A percentile compares a stretch with the other conserved stretches of the same genome.
These are phyloP conservation scores for Channa striata DNA, from an alignment of 2,797 vertebrate species.

Conservation along the genomic window DNA sequence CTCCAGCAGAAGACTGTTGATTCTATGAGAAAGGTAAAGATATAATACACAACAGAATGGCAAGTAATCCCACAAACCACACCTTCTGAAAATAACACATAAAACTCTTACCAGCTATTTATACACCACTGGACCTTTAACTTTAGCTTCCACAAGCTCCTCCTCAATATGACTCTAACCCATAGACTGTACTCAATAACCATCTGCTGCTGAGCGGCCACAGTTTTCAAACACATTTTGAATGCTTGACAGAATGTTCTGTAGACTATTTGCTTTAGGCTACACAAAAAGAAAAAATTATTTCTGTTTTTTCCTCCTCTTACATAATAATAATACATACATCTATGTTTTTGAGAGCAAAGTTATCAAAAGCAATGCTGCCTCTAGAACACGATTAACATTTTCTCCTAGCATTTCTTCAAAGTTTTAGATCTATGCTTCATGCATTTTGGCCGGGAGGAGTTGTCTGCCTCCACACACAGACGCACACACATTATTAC, in stretches of 20 bases:
- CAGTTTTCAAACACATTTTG: constrained; percentile 16
- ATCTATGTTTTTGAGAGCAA: constrained; percentile 45
- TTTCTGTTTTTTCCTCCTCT: constrained; percentile 49
- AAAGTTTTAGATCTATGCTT: constrained; percentile 60
- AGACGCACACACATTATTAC: constrained; percentile 15
- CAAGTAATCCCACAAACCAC: constrained; percentile 4
- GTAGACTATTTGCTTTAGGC: constrained; percentile 4
- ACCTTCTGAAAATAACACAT: constrained; percentile 10
- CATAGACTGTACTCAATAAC: not conserved
- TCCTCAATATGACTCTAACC: not conserved
- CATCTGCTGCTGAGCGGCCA: constrained; percentile 11
- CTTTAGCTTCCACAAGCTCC: not conserved
- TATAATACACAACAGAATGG: constrained; percentile 21
- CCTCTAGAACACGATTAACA: constrained; percentile 68
- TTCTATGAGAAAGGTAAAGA: constrained; percentile 8
- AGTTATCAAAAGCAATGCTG: constrained; percentile 59
- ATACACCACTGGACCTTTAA: not conserved
- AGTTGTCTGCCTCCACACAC: constrained; percentile 24
- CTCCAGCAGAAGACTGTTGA: constrained; percentile 21
- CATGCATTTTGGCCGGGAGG: constrained; percentile 51
- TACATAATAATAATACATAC: constrained; percentile 49
- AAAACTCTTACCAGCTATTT: not conserved
- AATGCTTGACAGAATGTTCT: constrained; percentile 23
- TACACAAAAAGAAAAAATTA: constrained; percentile 26
- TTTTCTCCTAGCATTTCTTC: constrained; percentile 65